phyloP scores from a whole-genome alignment of 2,888 invertebrate genomes.

The Netelia virgata region DNA sequence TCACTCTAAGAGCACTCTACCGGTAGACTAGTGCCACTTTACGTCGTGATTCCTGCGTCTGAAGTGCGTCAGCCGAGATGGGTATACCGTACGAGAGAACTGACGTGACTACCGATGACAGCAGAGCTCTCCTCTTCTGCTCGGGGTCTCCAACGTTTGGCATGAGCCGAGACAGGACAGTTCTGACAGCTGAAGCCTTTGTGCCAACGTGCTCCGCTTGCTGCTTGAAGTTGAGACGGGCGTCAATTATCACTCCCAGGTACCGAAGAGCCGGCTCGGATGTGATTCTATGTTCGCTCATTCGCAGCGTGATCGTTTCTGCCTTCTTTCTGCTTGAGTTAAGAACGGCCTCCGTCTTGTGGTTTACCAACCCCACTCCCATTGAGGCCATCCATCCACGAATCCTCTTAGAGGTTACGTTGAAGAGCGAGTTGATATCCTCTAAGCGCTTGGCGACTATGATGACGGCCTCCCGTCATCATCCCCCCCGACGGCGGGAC shows the following conservation, averaged over 20 bases:
- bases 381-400: neutral
- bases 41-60: conserved; percentile 3
- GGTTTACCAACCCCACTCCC: conserved; percentile 72
- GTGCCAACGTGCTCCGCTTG: too few species aligned
- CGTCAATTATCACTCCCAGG: too few species aligned
- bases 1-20: conserved; percentile 35
- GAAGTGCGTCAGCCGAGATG: conserved; percentile 53
- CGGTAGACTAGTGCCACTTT: conserved; percentile 54
- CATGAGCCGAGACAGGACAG: conserved; percentile 32
- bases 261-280: too few species aligned
- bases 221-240: too few species aligned
- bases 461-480: conserved; percentile 60
- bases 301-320: too few species aligned
- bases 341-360: too few species aligned
- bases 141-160: conserved; percentile 24
- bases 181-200: neutral
- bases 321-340: too few species aligned
- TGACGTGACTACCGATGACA: neutral
- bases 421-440: conserved; percentile 23
- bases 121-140: neutral
- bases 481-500: too few species aligned
- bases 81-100: conserved; percentile 61
- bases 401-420: conserved; percentile 14
- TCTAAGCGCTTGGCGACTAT: conserved; percentile 38
- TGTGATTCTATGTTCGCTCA: too few species aligned